Evolutionary conservation across 2,888 invertebrate species (phyloP), one percentile per base, ranked within the genome.

Genomic region (Drosophila algonquin): DNA sequence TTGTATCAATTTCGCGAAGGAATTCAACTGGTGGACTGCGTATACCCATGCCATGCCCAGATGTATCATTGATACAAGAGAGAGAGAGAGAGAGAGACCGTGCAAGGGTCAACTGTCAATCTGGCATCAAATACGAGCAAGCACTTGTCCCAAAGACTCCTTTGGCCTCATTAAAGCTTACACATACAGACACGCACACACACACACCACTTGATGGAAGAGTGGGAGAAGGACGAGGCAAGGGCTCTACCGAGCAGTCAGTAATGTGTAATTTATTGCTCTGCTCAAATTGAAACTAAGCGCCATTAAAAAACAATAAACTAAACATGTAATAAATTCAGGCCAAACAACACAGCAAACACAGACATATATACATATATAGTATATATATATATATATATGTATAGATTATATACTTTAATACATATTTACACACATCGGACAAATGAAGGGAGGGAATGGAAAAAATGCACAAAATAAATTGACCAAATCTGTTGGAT

Each of bases 291-390:
- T 87, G 88, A 88, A 85, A 81, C 83, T 82, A 85, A 77, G 71
- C 86, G 88, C 83, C 83, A 83, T 83, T 83, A 82, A 83, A 83
- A 83, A 83, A 83, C 83, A 83, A 83, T 83, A 83, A 83, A 88
- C 88, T 79, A 82, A 83, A 74, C 86, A 85, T 82, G 75, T 80
- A 85, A 88, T 87, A 83, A 85, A 83, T 88, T 73, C 73, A 72
- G 77, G 45, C 57, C 56, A 51, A 55, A 40, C 60, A 45, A 45
- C 45, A 46, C 53, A 53, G 44, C 45, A 44, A 52, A 55, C 58
- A 40, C 47, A 58, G 30, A 56, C 21, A 46, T 10, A 21, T 18
- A 57, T 40, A 18, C 48, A 54, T 18, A 45, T 52, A 45, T 50
- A 47, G 18, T 9, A 21, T 18, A 57, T 40, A 18, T 46, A 54